phyloP scores from a whole-genome alignment of 1,140 invertebrate species.

The Bactericera cockerelli region DNA sequence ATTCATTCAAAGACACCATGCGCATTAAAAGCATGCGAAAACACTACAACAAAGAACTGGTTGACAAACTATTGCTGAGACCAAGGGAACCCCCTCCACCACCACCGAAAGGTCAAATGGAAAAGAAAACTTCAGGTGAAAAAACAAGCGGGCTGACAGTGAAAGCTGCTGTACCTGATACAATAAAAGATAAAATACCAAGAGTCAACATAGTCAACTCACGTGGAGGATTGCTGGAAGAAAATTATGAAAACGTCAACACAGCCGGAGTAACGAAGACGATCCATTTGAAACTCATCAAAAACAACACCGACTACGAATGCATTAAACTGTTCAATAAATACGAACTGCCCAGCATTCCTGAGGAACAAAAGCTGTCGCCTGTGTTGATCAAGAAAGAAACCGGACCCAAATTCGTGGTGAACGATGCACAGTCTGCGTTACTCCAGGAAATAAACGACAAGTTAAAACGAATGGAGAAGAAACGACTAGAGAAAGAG shows the following conservation, averaged over 20 bases:
- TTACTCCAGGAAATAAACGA: not conserved
- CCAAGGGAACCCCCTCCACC: not conserved
- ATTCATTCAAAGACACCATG: constrained; percentile 5
- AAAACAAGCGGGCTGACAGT: not conserved
- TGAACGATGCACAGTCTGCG: not conserved
- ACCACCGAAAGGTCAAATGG: not conserved
- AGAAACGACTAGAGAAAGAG: not conserved
- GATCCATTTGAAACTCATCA: not conserved
- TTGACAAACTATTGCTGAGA: not conserved
- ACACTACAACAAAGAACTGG: constrained; percentile 2
- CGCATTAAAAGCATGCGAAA: not conserved
- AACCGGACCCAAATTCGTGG: not conserved
- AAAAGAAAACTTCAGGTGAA: not conserved
- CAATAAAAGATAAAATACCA: not conserved
- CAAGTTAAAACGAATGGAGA: not conserved
- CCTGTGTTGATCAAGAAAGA: not conserved
- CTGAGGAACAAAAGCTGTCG: not conserved
- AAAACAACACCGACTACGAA: not conserved
- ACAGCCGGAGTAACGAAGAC: not conserved
- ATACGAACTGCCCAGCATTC: not conserved
- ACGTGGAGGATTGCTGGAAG: not conserved
- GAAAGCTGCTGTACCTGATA: not conserved
- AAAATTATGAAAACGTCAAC: not conserved
- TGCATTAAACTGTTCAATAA: not conserved
- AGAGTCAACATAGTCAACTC: not conserved